Conservation (phyloP, 2,888 invertebrate species). For the Dynastes maya region DNA sequence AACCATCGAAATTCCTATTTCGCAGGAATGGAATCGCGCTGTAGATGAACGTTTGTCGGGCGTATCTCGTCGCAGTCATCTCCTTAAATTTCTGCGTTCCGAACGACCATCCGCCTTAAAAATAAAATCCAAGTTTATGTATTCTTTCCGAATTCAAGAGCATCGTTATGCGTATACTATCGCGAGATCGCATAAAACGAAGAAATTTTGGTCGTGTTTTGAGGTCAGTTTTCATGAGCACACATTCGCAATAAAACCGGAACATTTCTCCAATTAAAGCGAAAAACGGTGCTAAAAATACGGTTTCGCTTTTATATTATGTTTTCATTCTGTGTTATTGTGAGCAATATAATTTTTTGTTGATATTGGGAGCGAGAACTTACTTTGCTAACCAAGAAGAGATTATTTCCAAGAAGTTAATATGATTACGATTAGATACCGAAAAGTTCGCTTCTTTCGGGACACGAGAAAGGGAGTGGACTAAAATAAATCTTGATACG, state of each 20-base stretch:
- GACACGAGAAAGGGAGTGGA: not conserved
- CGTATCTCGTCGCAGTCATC: slow-evolving; percentile 88
- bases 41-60: slow-evolving; percentile 94
- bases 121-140: slow-evolving; percentile 50
- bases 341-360: not conserved
- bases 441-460: not conserved
- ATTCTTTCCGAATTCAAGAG: not conserved
- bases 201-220: not conserved
- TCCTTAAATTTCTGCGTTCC: slow-evolving; percentile 98
- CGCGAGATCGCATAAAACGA: not conserved
- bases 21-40: slow-evolving; percentile 93
- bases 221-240: not conserved
- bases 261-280: slow-evolving; percentile 27
- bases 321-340: slow-evolving; percentile 2
- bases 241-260: not conserved
- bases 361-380: not conserved
- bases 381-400: not conserved
- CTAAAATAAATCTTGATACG: slow-evolving; percentile 15
- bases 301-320: too few species aligned
- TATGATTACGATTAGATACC: not conserved
- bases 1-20: slow-evolving; percentile 89
- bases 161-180: not conserved
- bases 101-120: slow-evolving; percentile 94
- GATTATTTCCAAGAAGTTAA: slow-evolving; percentile 34
- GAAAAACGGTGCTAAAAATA: slow-evolving; percentile 8